Evolutionary conservation across 2,113 vertebrate genomes (phyloP).

Genomic region (Eptesicus fuscus): DNA sequence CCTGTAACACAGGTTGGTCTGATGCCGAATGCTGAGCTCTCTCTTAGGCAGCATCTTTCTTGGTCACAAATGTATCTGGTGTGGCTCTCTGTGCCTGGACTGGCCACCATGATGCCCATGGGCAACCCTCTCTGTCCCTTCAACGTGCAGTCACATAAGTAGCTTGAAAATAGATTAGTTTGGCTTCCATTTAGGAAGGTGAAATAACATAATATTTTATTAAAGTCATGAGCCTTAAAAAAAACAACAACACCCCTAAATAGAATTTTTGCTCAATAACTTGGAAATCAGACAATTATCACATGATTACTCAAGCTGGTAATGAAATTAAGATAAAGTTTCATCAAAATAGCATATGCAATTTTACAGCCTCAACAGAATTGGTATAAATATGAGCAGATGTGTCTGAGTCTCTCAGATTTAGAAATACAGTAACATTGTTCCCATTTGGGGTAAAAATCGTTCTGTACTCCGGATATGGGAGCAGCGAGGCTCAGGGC

Average conservation of each 20-base stretch:
- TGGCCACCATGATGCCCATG: background rate
- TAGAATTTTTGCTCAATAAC: conserved; percentile 51
- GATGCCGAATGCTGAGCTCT: background rate
- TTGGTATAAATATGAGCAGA: conserved; percentile 71
- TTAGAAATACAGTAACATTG: conserved; percentile 70
- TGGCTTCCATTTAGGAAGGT: conserved; percentile 5
- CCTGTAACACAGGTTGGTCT: background rate
- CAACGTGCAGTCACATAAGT: background rate
- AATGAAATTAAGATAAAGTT: conserved; percentile 74
- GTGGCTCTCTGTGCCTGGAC: background rate
- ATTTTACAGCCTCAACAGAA: conserved; percentile 64
- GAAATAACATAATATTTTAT: conserved; percentile 33
- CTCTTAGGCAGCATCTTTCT: background rate
- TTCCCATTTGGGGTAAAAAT: conserved; percentile 28
- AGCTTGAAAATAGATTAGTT: background rate
- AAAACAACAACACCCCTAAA: background rate
- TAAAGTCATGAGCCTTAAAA: conserved; percentile 26
- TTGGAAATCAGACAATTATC: conserved; percentile 66
- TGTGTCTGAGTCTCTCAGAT: conserved; percentile 60
- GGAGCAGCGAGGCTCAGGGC: background rate
- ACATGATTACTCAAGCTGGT: conserved; percentile 67
- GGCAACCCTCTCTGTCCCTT: background rate
- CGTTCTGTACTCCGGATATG: background rate
- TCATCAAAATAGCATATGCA: conserved; percentile 76
- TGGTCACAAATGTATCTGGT: background rate